These are phyloP conservation scores for Leucoraja erinaceus DNA, from an alignment of 2,113 vertebrate species.

Conservation along the genomic window DNA sequence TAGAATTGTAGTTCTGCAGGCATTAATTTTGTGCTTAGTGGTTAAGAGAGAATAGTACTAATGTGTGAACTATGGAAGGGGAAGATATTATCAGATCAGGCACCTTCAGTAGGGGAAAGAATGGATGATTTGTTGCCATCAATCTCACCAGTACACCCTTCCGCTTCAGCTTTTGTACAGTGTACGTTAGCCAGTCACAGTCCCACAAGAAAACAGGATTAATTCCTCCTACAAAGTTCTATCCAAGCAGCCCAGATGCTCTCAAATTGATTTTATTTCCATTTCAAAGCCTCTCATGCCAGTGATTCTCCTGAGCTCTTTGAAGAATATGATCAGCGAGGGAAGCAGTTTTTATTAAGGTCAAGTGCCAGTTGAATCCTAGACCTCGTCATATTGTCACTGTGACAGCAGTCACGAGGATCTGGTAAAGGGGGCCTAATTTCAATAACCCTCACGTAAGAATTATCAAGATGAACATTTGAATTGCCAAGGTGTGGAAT, in stretches of 20 bases:
- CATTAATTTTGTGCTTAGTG: background rate
- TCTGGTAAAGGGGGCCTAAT: background rate
- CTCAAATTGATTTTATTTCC: conserved; percentile 34
- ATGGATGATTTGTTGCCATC: background rate
- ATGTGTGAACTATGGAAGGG: background rate
- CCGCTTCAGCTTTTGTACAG: background rate
- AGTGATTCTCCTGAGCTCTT: conserved; percentile 16
- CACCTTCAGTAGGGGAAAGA: background rate
- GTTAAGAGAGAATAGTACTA: background rate
- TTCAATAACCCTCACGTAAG: too few species aligned
- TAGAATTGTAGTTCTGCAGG: background rate
- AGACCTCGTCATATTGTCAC: background rate
- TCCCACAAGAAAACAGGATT: background rate
- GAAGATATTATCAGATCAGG: background rate
- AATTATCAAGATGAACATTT: too few species aligned
- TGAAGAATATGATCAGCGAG: background rate
- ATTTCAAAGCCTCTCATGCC: conserved; percentile 29
- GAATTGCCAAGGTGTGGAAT: too few species aligned
- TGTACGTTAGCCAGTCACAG: background rate
- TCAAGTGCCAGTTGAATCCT: background rate
- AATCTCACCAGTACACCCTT: background rate
- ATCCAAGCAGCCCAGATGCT: conserved; percentile 3
- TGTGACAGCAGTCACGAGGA: background rate
- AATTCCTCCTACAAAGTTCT: conserved; percentile 28
- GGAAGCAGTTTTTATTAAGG: background rate